These are phyloP conservation scores for Sporophila hypoxantha DNA, from an alignment of 2,113 vertebrate species.

Conservation along the genomic window DNA sequence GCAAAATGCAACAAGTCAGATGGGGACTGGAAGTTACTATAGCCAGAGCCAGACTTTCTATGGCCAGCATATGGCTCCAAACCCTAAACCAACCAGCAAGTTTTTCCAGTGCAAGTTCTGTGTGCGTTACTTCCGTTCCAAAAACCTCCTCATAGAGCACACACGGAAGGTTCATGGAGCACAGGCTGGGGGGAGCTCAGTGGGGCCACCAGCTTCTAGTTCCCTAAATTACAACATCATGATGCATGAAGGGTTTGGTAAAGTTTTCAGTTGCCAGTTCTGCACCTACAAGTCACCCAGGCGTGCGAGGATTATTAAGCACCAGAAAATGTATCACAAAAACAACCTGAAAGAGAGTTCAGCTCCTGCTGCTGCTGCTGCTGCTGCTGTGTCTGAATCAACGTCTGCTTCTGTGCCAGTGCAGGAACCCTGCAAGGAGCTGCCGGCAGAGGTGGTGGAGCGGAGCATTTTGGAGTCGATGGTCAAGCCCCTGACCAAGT, in stretches of 20 bases:
- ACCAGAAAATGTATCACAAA: slow-evolving; percentile 94
- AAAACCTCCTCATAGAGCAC: slow-evolving; percentile 92
- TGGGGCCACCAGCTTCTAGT: slow-evolving; percentile 51
- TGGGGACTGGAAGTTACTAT: slow-evolving; percentile 75
- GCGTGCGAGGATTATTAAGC: slow-evolving; percentile 88
- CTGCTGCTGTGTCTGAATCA: slow-evolving; percentile 67
- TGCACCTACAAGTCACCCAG: slow-evolving; percentile 95
- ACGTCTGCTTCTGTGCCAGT: slow-evolving; percentile 65
- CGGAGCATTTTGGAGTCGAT: slow-evolving; percentile 84
- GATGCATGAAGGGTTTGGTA: slow-evolving; percentile 85
- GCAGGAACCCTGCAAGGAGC: slow-evolving; percentile 77
- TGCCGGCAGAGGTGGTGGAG: slow-evolving; percentile 78
- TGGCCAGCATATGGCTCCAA: slow-evolving; percentile 78
- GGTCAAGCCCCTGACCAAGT: slow-evolving; percentile 82
- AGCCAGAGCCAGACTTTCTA: slow-evolving; percentile 79
- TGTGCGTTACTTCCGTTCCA: slow-evolving; percentile 95
- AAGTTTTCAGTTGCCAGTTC: slow-evolving; percentile 92
- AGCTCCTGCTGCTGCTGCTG: slow-evolving; percentile 49
- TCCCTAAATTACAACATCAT: slow-evolving; percentile 84
- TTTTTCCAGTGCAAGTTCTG: slow-evolving; percentile 99
- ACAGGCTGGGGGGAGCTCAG: slow-evolving; percentile 73
- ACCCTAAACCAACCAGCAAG: slow-evolving; percentile 75
- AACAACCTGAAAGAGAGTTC: slow-evolving; percentile 71
- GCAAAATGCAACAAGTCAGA: slow-evolving; percentile 75
- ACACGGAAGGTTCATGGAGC: slow-evolving; percentile 90